These are phyloP conservation scores for Cephus pulcher DNA, from an alignment of 2,888 invertebrate species.

Conservation along the genomic window DNA sequence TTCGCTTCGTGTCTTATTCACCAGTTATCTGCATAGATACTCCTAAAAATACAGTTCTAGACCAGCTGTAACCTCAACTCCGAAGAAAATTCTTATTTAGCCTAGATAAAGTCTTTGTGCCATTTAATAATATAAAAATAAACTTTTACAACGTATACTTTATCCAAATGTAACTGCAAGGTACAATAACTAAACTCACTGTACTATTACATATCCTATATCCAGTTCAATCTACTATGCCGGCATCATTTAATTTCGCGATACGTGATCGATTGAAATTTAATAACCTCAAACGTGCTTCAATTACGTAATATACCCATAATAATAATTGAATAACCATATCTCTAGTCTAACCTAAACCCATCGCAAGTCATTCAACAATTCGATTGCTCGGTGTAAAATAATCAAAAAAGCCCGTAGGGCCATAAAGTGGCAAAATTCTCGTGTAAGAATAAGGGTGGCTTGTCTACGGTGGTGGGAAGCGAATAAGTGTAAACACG, in stretches of 20 bases:
- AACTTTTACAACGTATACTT: no score
- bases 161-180: no score
- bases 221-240: no score
- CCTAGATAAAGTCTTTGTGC: not conserved
- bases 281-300: no score
- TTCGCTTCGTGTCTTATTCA: slow-evolving; percentile 60
- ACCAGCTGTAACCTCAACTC: not conserved
- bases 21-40: slow-evolving; percentile 25
- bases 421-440: not conserved
- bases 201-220: no score
- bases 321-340: no score
- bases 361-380: not conserved
- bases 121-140: not conserved
- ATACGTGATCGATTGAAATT: no score
- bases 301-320: no score
- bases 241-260: no score
- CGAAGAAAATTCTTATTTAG: not conserved
- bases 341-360: not conserved
- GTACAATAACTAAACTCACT: no score
- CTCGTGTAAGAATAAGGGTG: not conserved
- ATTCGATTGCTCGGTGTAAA: not conserved
- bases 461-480: slow-evolving; percentile 9
- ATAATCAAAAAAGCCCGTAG: not conserved
- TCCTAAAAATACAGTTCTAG: not conserved
- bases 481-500: slow-evolving; percentile 58